Percentiles rank a stretch among this genome's conserved stretches.
Conservation (phyloP, 1,140 invertebrate genomes). For the Dufourea novaeangliae region DNA sequence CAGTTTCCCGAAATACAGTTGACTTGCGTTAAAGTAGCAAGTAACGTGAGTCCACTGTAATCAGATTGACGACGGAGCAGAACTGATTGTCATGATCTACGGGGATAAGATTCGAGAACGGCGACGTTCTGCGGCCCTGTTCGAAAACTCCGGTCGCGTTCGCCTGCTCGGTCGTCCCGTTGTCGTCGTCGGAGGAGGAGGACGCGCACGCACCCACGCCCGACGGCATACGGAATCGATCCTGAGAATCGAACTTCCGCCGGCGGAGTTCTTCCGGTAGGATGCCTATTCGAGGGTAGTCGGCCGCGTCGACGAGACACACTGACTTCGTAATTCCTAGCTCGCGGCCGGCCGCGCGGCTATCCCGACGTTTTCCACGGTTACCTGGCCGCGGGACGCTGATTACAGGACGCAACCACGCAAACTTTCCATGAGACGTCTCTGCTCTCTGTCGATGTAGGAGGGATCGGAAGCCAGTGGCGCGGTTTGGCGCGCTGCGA, state of each 20-base stretch:
- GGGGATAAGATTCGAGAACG: neutral
- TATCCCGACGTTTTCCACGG: conserved; percentile 43
- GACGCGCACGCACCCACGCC: conserved; percentile 70
- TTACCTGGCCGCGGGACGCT: conserved; percentile 29
- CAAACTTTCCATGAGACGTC: conserved; percentile 29
- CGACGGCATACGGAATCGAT: conserved; percentile 76
- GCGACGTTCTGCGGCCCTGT: neutral
- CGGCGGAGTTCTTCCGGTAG: conserved; percentile 69
- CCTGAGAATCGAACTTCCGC: conserved; percentile 77
- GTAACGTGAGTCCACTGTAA: too few relatives aligned
- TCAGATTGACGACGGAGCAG: too few relatives aligned
- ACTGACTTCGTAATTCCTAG: conserved; percentile 40
- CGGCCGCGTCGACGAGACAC: conserved; percentile 51
- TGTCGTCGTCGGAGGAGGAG: too few relatives aligned
- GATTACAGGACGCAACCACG: conserved; percentile 36
- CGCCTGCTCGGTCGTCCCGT: conserved; percentile 44
- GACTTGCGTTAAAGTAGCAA: too few relatives aligned
- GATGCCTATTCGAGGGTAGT: conserved; percentile 58
- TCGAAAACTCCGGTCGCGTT: conserved; percentile 45
- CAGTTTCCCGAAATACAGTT: too few relatives aligned
- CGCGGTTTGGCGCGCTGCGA: neutral
- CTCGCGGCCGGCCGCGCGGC: neutral
- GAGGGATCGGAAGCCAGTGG: conserved; percentile 19
- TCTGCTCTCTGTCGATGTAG: too few relatives aligned
- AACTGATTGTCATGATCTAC: too few relatives aligned